These are phyloP conservation scores for Alauda arvensis DNA, from an alignment of 2,797 vertebrate species.

Conservation along the genomic window DNA sequence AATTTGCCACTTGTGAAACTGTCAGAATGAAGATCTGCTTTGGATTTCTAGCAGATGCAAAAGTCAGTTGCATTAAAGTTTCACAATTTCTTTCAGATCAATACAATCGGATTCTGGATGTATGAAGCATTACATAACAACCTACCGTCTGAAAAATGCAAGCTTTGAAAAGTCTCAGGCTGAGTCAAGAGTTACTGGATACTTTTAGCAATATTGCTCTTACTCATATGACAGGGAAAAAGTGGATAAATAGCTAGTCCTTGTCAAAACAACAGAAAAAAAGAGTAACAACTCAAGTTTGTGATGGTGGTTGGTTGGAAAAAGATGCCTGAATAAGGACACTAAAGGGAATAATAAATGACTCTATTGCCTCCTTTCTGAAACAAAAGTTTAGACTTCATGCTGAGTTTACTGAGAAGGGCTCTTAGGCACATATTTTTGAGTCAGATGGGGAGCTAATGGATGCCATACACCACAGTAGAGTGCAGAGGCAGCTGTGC, in stretches of 20 bases:
- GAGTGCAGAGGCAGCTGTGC: neutral
- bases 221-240: neutral
- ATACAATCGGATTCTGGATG: neutral
- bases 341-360: neutral
- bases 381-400: conserved; percentile 3
- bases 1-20: neutral
- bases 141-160: neutral
- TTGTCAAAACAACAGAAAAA: neutral
- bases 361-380: neutral
- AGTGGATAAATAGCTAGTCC: neutral
- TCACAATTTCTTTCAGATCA: neutral
- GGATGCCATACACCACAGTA: neutral
- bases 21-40: neutral
- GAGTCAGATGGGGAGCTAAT: neutral
- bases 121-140: neutral
- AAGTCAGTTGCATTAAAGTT: neutral
- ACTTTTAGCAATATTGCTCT: neutral
- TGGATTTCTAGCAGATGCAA: neutral
- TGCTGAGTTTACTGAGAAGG: neutral
- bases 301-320: neutral
- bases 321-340: neutral
- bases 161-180: neutral
- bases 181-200: neutral
- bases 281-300: neutral
- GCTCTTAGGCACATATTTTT: neutral